A percentile compares a stretch with the other conserved stretches of the same genome.
Evolutionary conservation across 2,797 vertebrate genomes (phyloP).

Genomic region (Mus spretus): DNA sequence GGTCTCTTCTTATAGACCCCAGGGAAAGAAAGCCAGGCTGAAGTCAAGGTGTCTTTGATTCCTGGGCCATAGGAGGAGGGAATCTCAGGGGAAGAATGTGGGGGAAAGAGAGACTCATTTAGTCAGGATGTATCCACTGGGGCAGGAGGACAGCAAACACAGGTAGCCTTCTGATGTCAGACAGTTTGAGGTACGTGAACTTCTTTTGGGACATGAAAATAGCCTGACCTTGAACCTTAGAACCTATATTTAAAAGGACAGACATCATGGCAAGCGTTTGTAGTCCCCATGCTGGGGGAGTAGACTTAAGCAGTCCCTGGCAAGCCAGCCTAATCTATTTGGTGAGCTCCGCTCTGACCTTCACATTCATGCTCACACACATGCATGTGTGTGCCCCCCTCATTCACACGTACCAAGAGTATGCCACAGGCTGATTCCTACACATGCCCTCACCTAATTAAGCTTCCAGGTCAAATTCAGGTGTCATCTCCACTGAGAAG

Average conservation of each 20-base stretch:
- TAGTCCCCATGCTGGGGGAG: background rate
- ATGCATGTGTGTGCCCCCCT: no score
- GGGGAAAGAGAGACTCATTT: no score
- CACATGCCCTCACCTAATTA: background rate
- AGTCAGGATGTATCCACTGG: background rate
- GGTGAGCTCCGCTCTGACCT: background rate
- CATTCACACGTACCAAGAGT: background rate
- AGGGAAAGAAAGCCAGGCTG: background rate
- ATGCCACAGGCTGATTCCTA: background rate
- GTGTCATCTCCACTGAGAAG: background rate
- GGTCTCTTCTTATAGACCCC: background rate
- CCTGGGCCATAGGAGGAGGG: background rate
- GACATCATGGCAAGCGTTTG: background rate
- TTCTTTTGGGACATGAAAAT: background rate
- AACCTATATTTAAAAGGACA: background rate
- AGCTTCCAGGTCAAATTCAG: slow-evolving; percentile 40
- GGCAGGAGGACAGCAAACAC: background rate
- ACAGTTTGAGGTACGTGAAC: background rate
- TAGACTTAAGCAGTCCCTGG: background rate
- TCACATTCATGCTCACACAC: background rate
- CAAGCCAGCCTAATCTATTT: background rate
- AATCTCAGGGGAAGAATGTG: background rate
- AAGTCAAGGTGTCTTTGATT: background rate
- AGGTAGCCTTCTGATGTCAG: background rate
- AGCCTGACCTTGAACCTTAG: background rate